Percentiles rank a stretch among this genome's conserved stretches.
phyloP scores from a whole-genome alignment of 1,140 invertebrate species.

The Caerostris darwini region DNA sequence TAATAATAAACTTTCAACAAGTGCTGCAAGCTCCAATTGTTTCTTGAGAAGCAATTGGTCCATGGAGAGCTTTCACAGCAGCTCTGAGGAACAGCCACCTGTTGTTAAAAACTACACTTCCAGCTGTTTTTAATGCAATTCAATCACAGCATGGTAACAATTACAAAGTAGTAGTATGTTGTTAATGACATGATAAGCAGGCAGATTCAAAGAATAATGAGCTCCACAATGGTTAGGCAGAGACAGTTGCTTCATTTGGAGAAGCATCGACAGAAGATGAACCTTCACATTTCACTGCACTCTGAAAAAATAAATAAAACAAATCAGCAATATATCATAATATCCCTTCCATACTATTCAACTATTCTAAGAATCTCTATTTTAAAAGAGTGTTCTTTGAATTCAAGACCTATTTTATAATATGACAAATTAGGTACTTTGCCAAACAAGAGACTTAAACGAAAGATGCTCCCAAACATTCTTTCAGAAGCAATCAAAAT shows the following conservation, averaged over 20 bases:
- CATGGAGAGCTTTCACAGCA: background rate
- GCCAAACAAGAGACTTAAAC: too few relatives aligned
- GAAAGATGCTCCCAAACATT: too few relatives aligned
- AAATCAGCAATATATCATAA: background rate
- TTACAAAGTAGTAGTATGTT: conserved; percentile 73
- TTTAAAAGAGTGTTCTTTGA: too few relatives aligned
- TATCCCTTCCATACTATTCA: too few relatives aligned
- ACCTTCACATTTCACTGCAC: conserved; percentile 52
- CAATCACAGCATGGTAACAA: conserved; percentile 75
- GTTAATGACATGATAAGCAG: conserved; percentile 78
- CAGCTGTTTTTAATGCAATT: conserved; percentile 67
- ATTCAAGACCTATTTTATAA: too few relatives aligned
- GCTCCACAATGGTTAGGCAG: conserved; percentile 64
- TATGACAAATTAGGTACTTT: too few relatives aligned
- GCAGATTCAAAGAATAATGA: conserved; percentile 62
- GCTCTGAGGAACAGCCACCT: conserved; percentile 50
- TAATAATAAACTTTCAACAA: conserved; percentile 58
- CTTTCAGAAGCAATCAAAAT: too few relatives aligned
- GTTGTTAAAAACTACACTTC: conserved; percentile 63
- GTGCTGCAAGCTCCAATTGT: background rate
- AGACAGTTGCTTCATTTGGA: conserved; percentile 75
- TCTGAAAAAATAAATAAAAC: conserved; percentile 42
- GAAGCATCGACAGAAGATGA: conserved; percentile 65
- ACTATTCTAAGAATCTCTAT: too few relatives aligned
- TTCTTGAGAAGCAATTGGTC: background rate